Percentiles rank a stretch among this genome's conserved stretches.
These are phyloP conservation scores for Echiichthys vipera DNA, from an alignment of 2,797 vertebrate genomes.

Conservation along the genomic window DNA sequence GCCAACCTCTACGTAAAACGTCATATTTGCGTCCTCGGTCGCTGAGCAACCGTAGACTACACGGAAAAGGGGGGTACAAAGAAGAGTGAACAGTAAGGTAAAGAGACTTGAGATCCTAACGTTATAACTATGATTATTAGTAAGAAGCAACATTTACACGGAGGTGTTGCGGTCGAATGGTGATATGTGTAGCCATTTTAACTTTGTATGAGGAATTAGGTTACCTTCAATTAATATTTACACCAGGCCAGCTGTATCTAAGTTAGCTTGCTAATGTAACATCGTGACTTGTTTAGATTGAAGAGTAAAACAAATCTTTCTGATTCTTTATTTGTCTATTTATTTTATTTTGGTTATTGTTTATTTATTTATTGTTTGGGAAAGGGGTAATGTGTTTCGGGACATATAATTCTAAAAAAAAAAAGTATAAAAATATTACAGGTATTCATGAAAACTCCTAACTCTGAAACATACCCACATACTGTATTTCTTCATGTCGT, in stretches of 20 bases:
- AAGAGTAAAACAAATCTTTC: not conserved
- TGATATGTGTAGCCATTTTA: not conserved
- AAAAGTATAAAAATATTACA: too few relatives aligned
- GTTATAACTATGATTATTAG: not conserved
- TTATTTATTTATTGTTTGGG: too few relatives aligned
- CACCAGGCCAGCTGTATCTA: too few relatives aligned
- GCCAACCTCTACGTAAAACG: constrained; percentile 55
- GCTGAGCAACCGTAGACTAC: constrained; percentile 42
- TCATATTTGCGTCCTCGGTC: constrained; percentile 57
- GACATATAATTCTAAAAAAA: too few relatives aligned
- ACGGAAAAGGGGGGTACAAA: not conserved
- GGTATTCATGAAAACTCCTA: not conserved
- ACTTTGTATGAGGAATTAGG: not conserved
- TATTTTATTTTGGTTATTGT: too few relatives aligned
- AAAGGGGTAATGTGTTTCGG: too few relatives aligned
- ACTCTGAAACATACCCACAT: not conserved
- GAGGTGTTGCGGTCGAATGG: fast-evolving
- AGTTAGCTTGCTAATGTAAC: not conserved
- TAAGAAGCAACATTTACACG: not conserved
- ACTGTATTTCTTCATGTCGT: not conserved
- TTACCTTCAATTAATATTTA: too few relatives aligned
- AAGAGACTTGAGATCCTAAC: not conserved
- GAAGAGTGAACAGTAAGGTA: constrained; percentile 5
- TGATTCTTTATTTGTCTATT: too few relatives aligned
- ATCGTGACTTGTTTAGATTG: not conserved